Percentiles rank a stretch among this genome's conserved stretches.
Evolutionary conservation across 1,140 invertebrate genomes (phyloP).

Genomic region (Tetramorium alpestre): DNA sequence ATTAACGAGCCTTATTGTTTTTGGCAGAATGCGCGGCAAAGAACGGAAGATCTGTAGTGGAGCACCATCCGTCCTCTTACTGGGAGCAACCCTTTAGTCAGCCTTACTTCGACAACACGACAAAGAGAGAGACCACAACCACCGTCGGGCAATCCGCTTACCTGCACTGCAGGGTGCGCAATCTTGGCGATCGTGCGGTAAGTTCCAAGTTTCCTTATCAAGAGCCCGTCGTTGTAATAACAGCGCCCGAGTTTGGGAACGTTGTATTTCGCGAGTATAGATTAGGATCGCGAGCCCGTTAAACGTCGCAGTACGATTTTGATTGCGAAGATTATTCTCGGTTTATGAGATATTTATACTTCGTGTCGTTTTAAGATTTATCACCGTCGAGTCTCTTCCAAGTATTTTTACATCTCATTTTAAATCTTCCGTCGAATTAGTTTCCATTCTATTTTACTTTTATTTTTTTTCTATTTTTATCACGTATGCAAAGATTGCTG

Average conservation of each 20-base stretch:
- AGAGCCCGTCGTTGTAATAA: slow-evolving; percentile 63
- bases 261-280: slow-evolving; percentile 46
- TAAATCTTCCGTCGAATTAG: not conserved
- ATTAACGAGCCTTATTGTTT: slow-evolving; percentile 65
- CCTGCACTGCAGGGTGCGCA: slow-evolving; percentile 93
- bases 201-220: slow-evolving; percentile 84
- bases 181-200: slow-evolving; percentile 95
- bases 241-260: slow-evolving; percentile 11
- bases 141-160: slow-evolving; percentile 94
- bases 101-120: slow-evolving; percentile 96
- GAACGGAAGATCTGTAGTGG: slow-evolving; percentile 77
- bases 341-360: not conserved
- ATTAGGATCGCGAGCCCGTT: slow-evolving; percentile 13
- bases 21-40: slow-evolving; percentile 79
- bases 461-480: not conserved
- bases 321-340: not conserved
- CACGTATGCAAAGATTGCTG: not conserved
- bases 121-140: slow-evolving; percentile 92
- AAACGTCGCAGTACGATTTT: slow-evolving; percentile 4
- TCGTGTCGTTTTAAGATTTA: not conserved
- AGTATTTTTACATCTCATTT: not conserved
- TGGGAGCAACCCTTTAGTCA: slow-evolving; percentile 92
- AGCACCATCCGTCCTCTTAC: slow-evolving; percentile 84
- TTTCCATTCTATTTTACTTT: not conserved
- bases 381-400: not conserved